Base-by-base conservation (phyloP, 2,797 vertebrate species). In the Rhinoraja longicauda region DNA sequence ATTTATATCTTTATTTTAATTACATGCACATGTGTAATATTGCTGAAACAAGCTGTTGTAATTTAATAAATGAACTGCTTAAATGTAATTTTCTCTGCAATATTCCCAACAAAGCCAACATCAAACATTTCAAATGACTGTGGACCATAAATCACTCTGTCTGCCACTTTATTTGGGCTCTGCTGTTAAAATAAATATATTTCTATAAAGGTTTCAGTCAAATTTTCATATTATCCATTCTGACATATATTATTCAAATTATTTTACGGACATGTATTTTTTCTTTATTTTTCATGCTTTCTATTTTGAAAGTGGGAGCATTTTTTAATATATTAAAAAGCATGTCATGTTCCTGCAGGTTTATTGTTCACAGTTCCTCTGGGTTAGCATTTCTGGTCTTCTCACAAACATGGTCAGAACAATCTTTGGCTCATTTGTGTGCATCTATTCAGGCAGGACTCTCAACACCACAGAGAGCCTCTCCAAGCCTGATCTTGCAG, bases 391-490 rank as follows among this genome's bases (percentile, higher is more conserved):
- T 88, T 64, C 13, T 12, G 9, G 5, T 29, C 15, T n/a, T 32
- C 15, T 62, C 57, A 32, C 59, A 88, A 2, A 36, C 26, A 62
- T 86, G 57, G 26, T 13, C 53, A 86, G 59, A 17, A 64, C 59
- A 88, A 88, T 88, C n/a, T 62, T 67, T 67, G 62, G 32, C n/a
- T 88, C 62, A 88, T 64, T 88, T 88, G n/a, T 36, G 59, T n/a
- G 26, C 81, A 84, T n/a, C n/a, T 84, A 67, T 32, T 32, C n/a
- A 36, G 17, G n/a, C 19, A 67, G n/a, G n/a, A 67, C 1, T 36
- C 7, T 36, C 59, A 88, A 19, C 32, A 88, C 6, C 7, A 13
- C 7, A 67, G 15, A 15, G 59, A 67, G 62, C 29, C 59, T 36
- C 15, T 32, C 45, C 45, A 82, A 53, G 45, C 9, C 53, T 26